phyloP scores from a whole-genome alignment of 2,113 vertebrate genomes.

The Ctenodactylus gundi region DNA sequence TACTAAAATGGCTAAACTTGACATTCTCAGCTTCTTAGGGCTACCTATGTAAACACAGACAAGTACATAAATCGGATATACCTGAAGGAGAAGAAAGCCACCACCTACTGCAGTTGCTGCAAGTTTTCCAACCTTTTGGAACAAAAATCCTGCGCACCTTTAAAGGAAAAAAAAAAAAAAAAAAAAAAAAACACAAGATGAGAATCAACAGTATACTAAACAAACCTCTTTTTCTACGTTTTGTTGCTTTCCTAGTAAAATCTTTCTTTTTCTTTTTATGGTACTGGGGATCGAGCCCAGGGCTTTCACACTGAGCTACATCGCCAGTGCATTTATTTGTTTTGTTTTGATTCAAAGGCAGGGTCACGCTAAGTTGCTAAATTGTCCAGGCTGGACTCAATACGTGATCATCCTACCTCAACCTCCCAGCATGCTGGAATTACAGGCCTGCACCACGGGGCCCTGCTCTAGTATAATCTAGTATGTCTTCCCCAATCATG shows the following conservation, averaged over 20 bases:
- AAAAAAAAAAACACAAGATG: conserved; percentile 72
- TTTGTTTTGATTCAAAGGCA: too few relatives aligned
- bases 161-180: conserved; percentile 77
- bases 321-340: too few relatives aligned
- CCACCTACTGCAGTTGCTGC: conserved; percentile 96
- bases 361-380: too few relatives aligned
- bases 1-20: conserved; percentile 42
- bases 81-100: conserved; percentile 97
- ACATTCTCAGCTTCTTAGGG: neutral
- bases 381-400: too few relatives aligned
- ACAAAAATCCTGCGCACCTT: conserved; percentile 98
- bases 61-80: conserved; percentile 72
- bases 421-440: too few relatives aligned
- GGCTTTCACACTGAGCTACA: too few relatives aligned
- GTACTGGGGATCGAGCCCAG: too few relatives aligned
- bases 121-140: conserved; percentile 98
- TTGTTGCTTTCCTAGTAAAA: conserved; percentile 49
- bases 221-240: conserved; percentile 16
- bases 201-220: conserved; percentile 16
- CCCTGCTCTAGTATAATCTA: too few relatives aligned
- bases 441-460: too few relatives aligned
- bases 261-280: conserved; percentile 43
- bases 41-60: neutral
- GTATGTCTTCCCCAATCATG: too few relatives aligned
- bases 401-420: too few relatives aligned